phyloP scores from a whole-genome alignment of 2,797 vertebrate species.

The Rhinophrynus dorsalis region DNA sequence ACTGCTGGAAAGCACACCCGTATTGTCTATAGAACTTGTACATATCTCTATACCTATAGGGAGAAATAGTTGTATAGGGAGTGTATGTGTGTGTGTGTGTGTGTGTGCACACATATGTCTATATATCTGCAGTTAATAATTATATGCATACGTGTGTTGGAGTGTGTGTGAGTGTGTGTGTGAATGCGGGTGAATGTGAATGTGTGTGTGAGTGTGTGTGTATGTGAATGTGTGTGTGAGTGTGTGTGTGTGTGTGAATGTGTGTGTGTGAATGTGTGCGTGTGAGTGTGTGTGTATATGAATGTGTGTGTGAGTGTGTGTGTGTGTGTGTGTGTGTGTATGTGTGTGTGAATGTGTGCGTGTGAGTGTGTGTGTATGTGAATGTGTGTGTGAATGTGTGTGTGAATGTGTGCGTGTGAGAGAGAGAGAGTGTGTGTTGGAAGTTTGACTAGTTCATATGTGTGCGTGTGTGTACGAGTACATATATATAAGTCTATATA shows the following conservation, averaged over 20 bases:
- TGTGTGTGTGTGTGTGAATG: background rate
- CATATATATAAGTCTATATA: background rate
- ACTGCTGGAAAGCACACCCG: too few relatives aligned
- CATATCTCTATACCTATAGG: too few relatives aligned
- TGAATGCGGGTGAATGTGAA: background rate
- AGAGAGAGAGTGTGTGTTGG: background rate
- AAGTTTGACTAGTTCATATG: background rate
- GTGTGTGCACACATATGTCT: background rate
- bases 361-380: too few relatives aligned
- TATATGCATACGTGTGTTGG: background rate
- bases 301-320: background rate
- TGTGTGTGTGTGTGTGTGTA: background rate
- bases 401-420: background rate
- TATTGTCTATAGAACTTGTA: too few relatives aligned
- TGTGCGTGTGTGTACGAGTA: background rate
- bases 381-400: too few relatives aligned
- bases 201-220: background rate
- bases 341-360: background rate
- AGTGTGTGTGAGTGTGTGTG: background rate
- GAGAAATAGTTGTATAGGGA: too few relatives aligned
- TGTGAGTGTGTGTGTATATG: background rate
- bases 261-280: background rate
- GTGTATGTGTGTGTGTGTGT: background rate
- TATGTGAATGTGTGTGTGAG: background rate
- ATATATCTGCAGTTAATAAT: background rate